Percentiles rank a stretch among this genome's conserved stretches.
These are phyloP conservation scores for Alligator mississippiensis DNA, from an alignment of 2,113 vertebrate species.

Conservation along the genomic window DNA sequence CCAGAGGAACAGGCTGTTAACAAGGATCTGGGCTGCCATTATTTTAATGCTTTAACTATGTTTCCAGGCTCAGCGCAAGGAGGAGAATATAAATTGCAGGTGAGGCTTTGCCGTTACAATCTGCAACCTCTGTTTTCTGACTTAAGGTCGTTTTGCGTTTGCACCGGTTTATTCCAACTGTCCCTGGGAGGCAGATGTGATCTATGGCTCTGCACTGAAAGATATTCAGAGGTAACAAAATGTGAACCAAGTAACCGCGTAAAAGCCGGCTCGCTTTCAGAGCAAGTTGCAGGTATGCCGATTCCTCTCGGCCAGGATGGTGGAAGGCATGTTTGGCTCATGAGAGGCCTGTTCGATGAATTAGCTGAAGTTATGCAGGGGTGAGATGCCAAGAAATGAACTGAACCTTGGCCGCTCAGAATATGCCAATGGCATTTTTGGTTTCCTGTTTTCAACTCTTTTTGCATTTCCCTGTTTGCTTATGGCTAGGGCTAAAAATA, in stretches of 20 bases:
- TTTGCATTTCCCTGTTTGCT: neutral
- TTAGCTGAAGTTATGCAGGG: constrained; percentile 30
- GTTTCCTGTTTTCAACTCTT: neutral
- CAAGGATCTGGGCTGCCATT: constrained; percentile 8
- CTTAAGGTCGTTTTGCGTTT: constrained; percentile 69
- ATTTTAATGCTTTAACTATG: constrained; percentile 64
- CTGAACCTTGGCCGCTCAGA: neutral
- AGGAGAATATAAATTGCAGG: constrained; percentile 68
- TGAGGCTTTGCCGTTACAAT: constrained; percentile 46
- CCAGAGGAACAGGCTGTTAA: constrained; percentile 26
- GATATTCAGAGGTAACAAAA: constrained; percentile 62
- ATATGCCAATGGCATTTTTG: neutral
- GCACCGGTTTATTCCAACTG: constrained; percentile 62
- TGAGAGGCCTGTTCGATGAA: neutral
- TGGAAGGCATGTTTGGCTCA: neutral
- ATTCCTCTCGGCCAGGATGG: neutral
- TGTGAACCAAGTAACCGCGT: constrained; percentile 30
- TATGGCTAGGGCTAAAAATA: neutral
- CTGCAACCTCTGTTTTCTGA: constrained; percentile 66
- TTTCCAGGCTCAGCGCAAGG: constrained; percentile 60
- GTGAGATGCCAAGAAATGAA: constrained; percentile 46
- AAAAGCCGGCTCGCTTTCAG: neutral
- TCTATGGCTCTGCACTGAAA: constrained; percentile 58
- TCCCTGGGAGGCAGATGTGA: constrained; percentile 72
- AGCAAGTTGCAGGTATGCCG: neutral